Evolutionary conservation across 2,113 vertebrate species (phyloP).

Genomic region (Tonatia bakeri): DNA sequence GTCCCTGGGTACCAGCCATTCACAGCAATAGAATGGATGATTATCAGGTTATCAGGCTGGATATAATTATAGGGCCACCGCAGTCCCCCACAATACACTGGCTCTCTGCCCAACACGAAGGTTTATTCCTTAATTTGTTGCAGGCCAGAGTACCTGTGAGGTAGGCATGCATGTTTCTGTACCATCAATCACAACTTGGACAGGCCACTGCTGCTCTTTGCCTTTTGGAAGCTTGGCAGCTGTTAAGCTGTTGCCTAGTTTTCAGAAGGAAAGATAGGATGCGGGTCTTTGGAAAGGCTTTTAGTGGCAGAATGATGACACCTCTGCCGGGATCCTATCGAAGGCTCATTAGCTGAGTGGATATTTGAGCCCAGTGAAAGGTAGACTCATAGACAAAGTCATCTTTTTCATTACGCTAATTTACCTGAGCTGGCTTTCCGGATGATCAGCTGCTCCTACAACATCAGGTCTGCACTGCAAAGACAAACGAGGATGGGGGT

Average conservation of each 20-base stretch:
- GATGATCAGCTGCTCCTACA: constrained; percentile 83
- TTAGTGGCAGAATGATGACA: constrained; percentile 72
- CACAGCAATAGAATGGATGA: constrained; percentile 58
- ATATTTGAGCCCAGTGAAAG: constrained; percentile 85
- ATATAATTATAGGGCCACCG: constrained; percentile 73
- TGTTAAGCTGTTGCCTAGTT: constrained; percentile 47
- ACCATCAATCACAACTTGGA: constrained; percentile 47
- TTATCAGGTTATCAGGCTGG: constrained; percentile 74
- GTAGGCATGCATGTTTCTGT: constrained; percentile 73
- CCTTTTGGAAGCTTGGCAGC: constrained; percentile 58
- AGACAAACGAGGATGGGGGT: constrained; percentile 49
- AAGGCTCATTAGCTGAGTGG: constrained; percentile 88
- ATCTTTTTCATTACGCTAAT: constrained; percentile 88
- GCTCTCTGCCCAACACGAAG: constrained; percentile 83
- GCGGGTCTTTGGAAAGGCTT: constrained; percentile 70
- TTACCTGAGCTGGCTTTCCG: constrained; percentile 84
- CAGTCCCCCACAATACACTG: constrained; percentile 51
- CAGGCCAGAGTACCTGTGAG: constrained; percentile 74
- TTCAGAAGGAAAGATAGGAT: constrained; percentile 53
- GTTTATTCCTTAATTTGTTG: constrained; percentile 79
- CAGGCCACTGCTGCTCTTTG: constrained; percentile 70
- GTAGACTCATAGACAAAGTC: constrained; percentile 74
- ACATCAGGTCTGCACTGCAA: constrained; percentile 78
- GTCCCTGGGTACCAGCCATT: constrained; percentile 71
- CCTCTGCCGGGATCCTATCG: constrained; percentile 71